A percentile compares a stretch with the other conserved stretches of the same genome.
phyloP scores from a whole-genome alignment of 2,113 vertebrate genomes.

The Varanus salvator region DNA sequence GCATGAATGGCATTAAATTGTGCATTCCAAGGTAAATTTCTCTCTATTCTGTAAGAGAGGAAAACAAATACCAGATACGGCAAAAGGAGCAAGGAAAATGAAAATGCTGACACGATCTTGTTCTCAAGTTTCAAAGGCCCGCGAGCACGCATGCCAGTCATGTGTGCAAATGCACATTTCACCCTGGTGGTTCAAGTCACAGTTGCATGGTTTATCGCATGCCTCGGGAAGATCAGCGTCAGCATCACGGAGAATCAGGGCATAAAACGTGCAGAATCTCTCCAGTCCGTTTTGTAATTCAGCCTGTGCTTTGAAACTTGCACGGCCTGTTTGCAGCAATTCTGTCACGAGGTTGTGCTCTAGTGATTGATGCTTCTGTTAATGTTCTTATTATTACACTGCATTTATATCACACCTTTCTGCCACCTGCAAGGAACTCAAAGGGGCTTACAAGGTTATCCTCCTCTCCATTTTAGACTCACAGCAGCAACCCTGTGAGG shows the following conservation, averaged over 20 bases:
- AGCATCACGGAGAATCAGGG: neutral
- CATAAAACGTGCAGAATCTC: neutral
- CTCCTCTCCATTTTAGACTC: no score
- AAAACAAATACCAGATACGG: neutral
- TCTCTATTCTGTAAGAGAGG: neutral
- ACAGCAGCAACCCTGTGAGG: no score
- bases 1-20: rapidly evolving
- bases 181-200: neutral
- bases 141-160: neutral
- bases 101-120: neutral
- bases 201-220: no score
- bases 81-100: neutral
- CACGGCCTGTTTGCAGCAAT: neutral
- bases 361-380: neutral
- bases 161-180: neutral
- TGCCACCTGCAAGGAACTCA: no score
- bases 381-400: no score
- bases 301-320: neutral
- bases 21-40: neutral
- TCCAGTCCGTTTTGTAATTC: no score
- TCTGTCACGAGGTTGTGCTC: neutral
- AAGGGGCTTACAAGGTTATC: no score
- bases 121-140: neutral
- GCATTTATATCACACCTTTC: no score
- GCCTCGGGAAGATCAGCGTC: neutral